Percentiles rank a stretch among this genome's conserved stretches.
These are phyloP conservation scores for Hirtodrosophila trivittata DNA, from an alignment of 2,888 invertebrate species.

Conservation along the genomic window DNA sequence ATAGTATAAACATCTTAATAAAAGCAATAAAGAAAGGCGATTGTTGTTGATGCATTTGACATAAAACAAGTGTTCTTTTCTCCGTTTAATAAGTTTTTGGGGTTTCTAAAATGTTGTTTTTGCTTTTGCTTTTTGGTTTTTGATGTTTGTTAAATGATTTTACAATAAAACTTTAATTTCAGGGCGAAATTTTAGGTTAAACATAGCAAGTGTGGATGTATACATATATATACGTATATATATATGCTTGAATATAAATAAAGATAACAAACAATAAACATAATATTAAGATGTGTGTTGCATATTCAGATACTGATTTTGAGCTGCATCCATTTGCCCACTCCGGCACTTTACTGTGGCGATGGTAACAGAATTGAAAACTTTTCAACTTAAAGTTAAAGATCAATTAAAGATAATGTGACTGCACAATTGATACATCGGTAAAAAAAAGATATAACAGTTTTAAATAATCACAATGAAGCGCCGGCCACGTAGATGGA, in stretches of 20 bases:
- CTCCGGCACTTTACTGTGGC: conserved; percentile 17
- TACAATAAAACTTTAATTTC: conserved; percentile 67
- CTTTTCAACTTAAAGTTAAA: conserved; percentile 44
- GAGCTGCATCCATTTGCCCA: conserved; percentile 12
- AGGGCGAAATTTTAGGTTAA: conserved; percentile 58
- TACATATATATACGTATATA: conserved; percentile 39
- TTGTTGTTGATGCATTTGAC: conserved; percentile 68
- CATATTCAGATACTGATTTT: conserved; percentile 7
- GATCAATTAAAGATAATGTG: conserved; percentile 20
- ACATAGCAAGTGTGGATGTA: conserved; percentile 49
- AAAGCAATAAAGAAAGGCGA: conserved; percentile 55
- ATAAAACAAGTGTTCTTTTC: conserved; percentile 57
- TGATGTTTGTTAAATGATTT: conserved; percentile 50
- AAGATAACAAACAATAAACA: conserved; percentile 70
- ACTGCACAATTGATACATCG: conserved; percentile 18
- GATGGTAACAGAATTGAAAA: conserved; percentile 17
- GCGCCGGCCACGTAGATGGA: too few species aligned
- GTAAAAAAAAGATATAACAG: conserved; percentile 30
- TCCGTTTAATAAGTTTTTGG: conserved; percentile 49
- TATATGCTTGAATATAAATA: conserved; percentile 50
- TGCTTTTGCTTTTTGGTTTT: conserved; percentile 20
- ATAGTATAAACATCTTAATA: conserved; percentile 11
- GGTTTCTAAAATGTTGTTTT: conserved; percentile 33
- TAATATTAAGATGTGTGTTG: conserved; percentile 47
- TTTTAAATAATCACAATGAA: too few species aligned